Conservation (phyloP, 1,140 invertebrate genomes). For the Choristoneura fumiferana region DNA sequence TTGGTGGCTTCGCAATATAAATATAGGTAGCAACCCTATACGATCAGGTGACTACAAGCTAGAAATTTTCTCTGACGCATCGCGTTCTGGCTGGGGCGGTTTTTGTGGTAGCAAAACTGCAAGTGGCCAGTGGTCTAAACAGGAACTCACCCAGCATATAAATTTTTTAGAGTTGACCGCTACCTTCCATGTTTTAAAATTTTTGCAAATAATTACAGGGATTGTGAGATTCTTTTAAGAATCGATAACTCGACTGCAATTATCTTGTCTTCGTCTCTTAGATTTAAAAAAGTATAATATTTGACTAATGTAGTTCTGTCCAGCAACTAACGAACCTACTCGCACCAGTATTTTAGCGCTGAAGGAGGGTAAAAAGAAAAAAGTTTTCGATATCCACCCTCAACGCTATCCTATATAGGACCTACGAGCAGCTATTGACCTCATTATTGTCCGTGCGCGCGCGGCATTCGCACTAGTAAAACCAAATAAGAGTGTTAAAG, state of each 20-base stretch:
- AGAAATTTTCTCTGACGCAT: slow-evolving; percentile 16
- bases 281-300: too few species aligned
- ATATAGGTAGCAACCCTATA: not conserved
- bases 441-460: too few species aligned
- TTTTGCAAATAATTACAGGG: not conserved
- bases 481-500: too few species aligned
- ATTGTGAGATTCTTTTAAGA: slow-evolving; percentile 17
- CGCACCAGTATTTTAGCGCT: too few species aligned
- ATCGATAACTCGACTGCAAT: slow-evolving; percentile 15
- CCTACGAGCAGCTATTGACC: too few species aligned
- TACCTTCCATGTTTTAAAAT: slow-evolving; percentile 12
- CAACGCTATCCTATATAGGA: too few species aligned
- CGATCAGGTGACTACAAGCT: not conserved
- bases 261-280: too few species aligned
- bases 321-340: too few species aligned
- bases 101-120: not conserved
- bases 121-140: slow-evolving; percentile 5
- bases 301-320: too few species aligned
- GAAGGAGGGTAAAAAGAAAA: too few species aligned
- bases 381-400: too few species aligned
- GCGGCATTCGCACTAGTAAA: too few species aligned
- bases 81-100: not conserved
- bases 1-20: slow-evolving; percentile 7
- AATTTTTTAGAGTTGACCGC: slow-evolving; percentile 2
- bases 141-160: not conserved